Percentiles rank a stretch among this genome's conserved stretches.
These are phyloP conservation scores for Nyleta sp. DNA, from an alignment of 2,888 invertebrate species.

Conservation along the genomic window DNA sequence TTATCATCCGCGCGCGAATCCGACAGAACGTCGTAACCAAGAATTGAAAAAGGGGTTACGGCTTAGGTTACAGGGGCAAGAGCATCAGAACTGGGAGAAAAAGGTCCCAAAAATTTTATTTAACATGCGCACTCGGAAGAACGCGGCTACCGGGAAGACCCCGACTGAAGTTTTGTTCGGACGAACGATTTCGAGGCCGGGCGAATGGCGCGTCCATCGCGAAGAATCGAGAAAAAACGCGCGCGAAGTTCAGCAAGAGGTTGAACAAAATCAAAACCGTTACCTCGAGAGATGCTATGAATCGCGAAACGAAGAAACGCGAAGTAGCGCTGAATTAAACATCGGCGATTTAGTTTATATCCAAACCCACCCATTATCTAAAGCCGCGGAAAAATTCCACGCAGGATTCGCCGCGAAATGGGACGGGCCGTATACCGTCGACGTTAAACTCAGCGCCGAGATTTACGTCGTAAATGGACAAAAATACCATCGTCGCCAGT, in stretches of 20 bases:
- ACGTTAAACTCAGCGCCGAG: neutral
- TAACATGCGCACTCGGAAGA: constrained; percentile 13
- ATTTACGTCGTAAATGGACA: constrained; percentile 9
- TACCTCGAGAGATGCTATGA: neutral
- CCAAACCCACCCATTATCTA: constrained; percentile 16
- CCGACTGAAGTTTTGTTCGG: constrained; percentile 26
- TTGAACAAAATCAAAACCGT: neutral
- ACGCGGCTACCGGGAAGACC: constrained; percentile 17
- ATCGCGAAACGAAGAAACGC: neutral
- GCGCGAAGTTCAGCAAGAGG: neutral
- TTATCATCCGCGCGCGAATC: constrained; percentile 32
- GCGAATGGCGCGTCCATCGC: constrained; percentile 26
- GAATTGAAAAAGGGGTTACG: constrained; percentile 38
- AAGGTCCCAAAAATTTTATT: constrained; percentile 13
- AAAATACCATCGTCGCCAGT: constrained; percentile 12
- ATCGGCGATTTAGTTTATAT: neutral
- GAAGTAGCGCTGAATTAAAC: neutral
- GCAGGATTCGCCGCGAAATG: constrained; percentile 37
- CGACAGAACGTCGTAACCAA: constrained; percentile 20
- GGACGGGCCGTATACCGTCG: constrained; percentile 17
- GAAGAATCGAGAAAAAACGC: neutral
- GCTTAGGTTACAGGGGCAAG: neutral
- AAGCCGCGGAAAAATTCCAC: constrained; percentile 29
- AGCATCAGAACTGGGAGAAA: constrained; percentile 19
- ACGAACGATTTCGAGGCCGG: constrained; percentile 17